Percentiles rank a stretch among this genome's conserved stretches.
These are phyloP conservation scores for Eurystomus glaucurus DNA, from an alignment of 2,797 vertebrate genomes.

Conservation along the genomic window DNA sequence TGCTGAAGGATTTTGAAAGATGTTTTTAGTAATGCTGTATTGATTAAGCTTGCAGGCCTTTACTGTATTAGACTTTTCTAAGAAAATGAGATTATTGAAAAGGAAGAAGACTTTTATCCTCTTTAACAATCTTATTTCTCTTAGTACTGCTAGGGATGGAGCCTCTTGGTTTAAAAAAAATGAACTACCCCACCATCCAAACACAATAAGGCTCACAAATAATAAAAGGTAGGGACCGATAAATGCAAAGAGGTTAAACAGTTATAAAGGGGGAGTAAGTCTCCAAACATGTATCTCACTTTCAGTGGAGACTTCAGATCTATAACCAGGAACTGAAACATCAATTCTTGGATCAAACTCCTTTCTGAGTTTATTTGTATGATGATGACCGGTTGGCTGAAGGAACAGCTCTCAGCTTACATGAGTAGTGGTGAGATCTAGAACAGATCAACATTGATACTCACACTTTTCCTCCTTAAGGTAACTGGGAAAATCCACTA, in stretches of 20 bases:
- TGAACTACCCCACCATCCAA: neutral
- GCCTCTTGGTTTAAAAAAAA: neutral
- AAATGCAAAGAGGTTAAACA: neutral
- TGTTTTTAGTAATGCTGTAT: neutral
- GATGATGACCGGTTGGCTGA: neutral
- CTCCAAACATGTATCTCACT: neutral
- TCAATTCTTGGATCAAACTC: neutral
- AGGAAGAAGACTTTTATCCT: neutral
- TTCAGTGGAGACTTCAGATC: neutral
- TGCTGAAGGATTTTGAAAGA: slow-evolving; percentile 1
- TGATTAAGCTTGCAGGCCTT: neutral
- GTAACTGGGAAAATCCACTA: neutral
- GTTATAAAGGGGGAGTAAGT: neutral
- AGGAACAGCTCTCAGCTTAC: neutral
- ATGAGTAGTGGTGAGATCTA: neutral
- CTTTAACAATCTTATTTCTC: neutral
- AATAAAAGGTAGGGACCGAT: slow-evolving; percentile 3
- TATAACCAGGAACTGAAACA: neutral
- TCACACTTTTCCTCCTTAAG: neutral
- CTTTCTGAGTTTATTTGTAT: neutral
- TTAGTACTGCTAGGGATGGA: neutral
- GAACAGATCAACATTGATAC: neutral
- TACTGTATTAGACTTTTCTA: neutral
- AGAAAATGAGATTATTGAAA: neutral
- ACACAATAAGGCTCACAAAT: neutral